These are phyloP conservation scores for Neomonachus schauinslandi DNA, from an alignment of 2,113 vertebrate genomes.

Conservation along the genomic window DNA sequence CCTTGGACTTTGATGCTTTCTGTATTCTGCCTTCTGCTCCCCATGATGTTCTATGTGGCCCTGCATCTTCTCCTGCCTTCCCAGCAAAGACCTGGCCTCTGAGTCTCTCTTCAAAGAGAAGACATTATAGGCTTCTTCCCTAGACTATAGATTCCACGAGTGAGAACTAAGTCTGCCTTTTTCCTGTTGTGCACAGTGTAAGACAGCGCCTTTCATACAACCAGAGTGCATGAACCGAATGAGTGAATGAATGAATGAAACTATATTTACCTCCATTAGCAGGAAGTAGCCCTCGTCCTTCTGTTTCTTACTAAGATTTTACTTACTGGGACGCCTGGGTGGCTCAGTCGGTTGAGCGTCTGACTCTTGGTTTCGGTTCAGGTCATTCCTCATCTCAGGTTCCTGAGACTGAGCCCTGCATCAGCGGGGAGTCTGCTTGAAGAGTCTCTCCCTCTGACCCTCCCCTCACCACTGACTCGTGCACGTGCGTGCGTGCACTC, in stretches of 20 bases:
- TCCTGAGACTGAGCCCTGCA: background rate
- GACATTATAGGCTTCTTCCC: background rate
- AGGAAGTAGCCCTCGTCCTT: background rate
- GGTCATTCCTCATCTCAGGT: background rate
- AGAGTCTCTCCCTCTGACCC: background rate
- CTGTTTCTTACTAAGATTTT: constrained; percentile 40
- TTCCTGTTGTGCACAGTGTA: background rate
- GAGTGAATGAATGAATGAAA: background rate
- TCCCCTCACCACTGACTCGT: background rate
- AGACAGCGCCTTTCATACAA: background rate
- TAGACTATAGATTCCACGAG: background rate
- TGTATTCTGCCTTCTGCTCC: background rate
- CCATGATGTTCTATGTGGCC: background rate
- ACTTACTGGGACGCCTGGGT: background rate
- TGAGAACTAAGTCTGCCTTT: background rate
- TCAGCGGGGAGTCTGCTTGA: background rate
- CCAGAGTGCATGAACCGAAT: rapidly evolving
- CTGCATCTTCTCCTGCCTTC: background rate
- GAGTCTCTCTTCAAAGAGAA: background rate
- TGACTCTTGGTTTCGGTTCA: background rate
- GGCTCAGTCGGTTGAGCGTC: background rate
- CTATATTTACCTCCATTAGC: background rate
- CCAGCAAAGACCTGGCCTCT: background rate
- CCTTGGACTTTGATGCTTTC: background rate
- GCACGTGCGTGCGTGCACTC: background rate